A percentile compares a stretch with the other conserved stretches of the same genome.
phyloP scores from a whole-genome alignment of 2,888 invertebrate species.

The Scaptomyza flava region DNA sequence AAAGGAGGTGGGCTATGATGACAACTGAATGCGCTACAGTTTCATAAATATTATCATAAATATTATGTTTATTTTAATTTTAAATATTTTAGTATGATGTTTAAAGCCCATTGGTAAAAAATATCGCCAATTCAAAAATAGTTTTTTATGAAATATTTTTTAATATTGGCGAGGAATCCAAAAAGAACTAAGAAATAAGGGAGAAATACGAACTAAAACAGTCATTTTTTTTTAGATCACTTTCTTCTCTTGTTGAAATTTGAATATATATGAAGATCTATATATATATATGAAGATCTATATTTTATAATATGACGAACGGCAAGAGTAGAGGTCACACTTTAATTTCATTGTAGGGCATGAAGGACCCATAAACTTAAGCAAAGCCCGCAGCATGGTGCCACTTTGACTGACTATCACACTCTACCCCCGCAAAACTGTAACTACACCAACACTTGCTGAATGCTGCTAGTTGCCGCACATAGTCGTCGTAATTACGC shows the following conservation, averaged over 20 bases:
- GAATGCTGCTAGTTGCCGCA: slow-evolving; percentile 37
- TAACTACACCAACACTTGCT: slow-evolving; percentile 25
- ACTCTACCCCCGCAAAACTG: slow-evolving; percentile 13
- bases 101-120: too few relatives aligned
- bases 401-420: slow-evolving; percentile 47
- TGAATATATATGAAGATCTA: background rate
- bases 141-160: too few relatives aligned
- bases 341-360: slow-evolving; percentile 28
- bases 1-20: background rate
- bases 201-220: too few relatives aligned
- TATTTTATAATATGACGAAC: background rate
- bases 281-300: background rate
- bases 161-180: too few relatives aligned
- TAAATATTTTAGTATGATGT: too few relatives aligned
- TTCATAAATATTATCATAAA: background rate
- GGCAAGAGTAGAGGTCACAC: background rate
- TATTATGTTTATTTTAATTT: too few relatives aligned
- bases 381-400: slow-evolving; percentile 43
- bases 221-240: too few relatives aligned
- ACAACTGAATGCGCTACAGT: slow-evolving; percentile 18
- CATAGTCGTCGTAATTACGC: slow-evolving; percentile 73
- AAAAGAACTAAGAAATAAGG: too few relatives aligned
- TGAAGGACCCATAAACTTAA: slow-evolving; percentile 32
- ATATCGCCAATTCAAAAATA: too few relatives aligned
- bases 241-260: background rate